Evolutionary conservation across 2,888 invertebrate genomes (phyloP), one percentile per base, ranked within the genome.

Genomic region (Tenthredo amoena): DNA sequence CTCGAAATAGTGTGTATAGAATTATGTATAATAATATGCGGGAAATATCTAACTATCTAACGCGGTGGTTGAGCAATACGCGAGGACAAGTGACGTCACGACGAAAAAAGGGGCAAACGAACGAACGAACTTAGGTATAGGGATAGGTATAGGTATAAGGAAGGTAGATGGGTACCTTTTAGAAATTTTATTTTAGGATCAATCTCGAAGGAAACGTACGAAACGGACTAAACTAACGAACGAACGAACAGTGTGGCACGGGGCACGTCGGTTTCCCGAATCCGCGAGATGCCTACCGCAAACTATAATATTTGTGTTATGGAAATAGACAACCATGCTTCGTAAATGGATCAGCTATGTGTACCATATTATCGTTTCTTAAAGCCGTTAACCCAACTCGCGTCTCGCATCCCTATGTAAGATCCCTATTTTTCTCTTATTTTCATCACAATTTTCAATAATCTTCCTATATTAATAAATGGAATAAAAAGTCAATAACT

Each of bases 241-340:
- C 5, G n/a, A 34, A 79, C 21, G 31, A 9, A n/a, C 40, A 34
- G 21, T 55, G 55, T 55, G 55, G 55, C n/a, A 55, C 26, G 26
- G 10, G 34, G n/a, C 37, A 7, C n/a, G 37, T 40, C 43, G 55
- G 84, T 74, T 74, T 43, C 84, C 84, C 81, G 81, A 76, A 84
- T 47, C 55, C 62, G 68, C 68, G 58, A 77, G 68, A 85, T 79
- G 68, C 85, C 85, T 85, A 85, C 85, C 85, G 77, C 85, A 85
- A 85, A 85, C 77, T 85, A 85, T 85, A 85, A 85, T 85, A 85
- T 85, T 85, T 85, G 77, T 77, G 85, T 79, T 77, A 85, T 77
- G 85, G 65, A 85, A 85, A 85, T 85, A 85, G 77, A 85, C 40
- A 47, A 77, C 85, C 77, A 62, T 85, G 65, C 62, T 26, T 79